These are phyloP conservation scores for Venustaconcha ellipsiformis DNA, from an alignment of 1,140 invertebrate genomes.

Conservation along the genomic window DNA sequence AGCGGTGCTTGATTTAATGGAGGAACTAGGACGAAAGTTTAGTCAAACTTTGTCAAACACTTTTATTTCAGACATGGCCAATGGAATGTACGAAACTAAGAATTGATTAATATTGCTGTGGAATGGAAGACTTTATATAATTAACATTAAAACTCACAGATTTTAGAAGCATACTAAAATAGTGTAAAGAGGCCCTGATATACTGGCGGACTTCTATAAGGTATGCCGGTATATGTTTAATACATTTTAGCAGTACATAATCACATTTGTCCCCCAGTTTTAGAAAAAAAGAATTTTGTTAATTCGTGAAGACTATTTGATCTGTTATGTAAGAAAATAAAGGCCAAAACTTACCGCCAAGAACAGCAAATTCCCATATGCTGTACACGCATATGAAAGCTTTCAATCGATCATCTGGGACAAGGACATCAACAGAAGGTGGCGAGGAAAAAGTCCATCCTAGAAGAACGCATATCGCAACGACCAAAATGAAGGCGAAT, in stretches of 20 bases:
- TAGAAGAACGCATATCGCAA: conserved; percentile 88
- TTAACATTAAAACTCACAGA: too few relatives aligned
- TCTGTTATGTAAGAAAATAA: background rate
- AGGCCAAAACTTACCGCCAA: conserved; percentile 36
- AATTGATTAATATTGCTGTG: too few relatives aligned
- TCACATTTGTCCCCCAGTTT: background rate
- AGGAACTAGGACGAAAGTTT: too few relatives aligned
- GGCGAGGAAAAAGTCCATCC: conserved; percentile 85
- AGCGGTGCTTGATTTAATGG: too few relatives aligned
- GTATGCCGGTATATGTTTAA: background rate
- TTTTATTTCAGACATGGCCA: too few relatives aligned
- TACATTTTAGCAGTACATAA: background rate
- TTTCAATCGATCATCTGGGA: conserved; percentile 44
- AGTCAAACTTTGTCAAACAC: too few relatives aligned
- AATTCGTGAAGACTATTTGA: background rate
- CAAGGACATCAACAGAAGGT: conserved; percentile 76
- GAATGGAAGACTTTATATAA: too few relatives aligned
- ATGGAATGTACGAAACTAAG: too few relatives aligned
- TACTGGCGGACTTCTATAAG: background rate
- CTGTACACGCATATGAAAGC: conserved; percentile 43
- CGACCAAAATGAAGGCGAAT: conserved; percentile 88
- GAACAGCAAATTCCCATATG: conserved; percentile 49
- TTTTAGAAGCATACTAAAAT: too few relatives aligned
- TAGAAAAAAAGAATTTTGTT: background rate
- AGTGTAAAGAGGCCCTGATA: too few relatives aligned